These are phyloP conservation scores for Lagopus leucura DNA, from an alignment of 2,113 vertebrate species.

Conservation along the genomic window DNA sequence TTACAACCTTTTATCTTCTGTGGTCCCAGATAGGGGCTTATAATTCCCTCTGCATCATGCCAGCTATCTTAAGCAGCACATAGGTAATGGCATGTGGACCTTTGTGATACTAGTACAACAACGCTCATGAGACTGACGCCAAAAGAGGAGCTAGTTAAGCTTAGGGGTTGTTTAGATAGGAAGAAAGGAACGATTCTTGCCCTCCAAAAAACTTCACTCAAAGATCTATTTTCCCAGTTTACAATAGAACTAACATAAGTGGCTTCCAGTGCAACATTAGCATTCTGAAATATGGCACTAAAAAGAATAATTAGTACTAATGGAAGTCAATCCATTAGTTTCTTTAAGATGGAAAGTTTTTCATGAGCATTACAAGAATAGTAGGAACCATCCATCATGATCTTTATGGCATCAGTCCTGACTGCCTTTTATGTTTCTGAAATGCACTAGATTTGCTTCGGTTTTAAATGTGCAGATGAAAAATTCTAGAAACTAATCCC, in stretches of 20 bases:
- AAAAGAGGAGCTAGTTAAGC: background rate
- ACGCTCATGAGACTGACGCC: background rate
- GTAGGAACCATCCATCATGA: background rate
- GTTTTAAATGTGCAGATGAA: background rate
- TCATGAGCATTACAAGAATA: background rate
- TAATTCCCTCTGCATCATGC: background rate
- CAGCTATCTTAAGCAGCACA: background rate
- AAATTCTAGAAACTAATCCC: background rate
- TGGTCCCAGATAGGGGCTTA: background rate
- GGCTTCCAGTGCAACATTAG: background rate
- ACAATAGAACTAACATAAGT: background rate
- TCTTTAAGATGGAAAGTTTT: background rate
- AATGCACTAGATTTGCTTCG: background rate
- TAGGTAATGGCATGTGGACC: background rate
- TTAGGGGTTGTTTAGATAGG: background rate
- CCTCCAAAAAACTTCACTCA: background rate
- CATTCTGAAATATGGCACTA: background rate
- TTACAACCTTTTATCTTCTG: rapidly evolving
- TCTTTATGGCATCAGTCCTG: background rate
- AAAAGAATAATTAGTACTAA: background rate
- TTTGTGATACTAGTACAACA: background rate
- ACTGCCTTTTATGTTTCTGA: background rate
- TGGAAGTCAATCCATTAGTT: background rate
- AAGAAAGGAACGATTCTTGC: background rate
- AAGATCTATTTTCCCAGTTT: background rate